These are phyloP conservation scores for Hemicentrotus pulcherrimus DNA, from an alignment of 35 echinoderm and acorn worm species.

Conservation along the genomic window DNA sequence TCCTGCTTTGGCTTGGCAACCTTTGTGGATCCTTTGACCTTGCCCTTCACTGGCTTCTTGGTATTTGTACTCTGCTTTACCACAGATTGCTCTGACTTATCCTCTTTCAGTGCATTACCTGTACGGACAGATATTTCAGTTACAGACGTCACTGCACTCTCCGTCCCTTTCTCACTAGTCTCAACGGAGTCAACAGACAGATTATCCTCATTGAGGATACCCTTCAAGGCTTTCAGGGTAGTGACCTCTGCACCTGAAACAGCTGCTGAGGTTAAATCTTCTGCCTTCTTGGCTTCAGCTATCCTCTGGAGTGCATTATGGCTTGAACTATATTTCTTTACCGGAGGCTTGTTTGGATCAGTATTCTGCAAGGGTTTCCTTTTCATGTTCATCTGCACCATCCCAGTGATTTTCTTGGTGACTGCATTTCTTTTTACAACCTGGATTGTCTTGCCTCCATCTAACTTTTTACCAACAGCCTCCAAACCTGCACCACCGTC, in stretches of 20 bases:
- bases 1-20: background rate
- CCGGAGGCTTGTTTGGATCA: background rate
- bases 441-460: background rate
- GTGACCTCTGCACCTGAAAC: background rate
- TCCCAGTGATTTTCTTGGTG: background rate
- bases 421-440: constrained; percentile 11
- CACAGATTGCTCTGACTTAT: background rate
- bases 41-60: background rate
- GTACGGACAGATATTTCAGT: background rate
- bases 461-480: background rate
- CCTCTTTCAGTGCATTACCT: background rate
- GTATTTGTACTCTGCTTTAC: background rate
- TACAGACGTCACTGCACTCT: background rate
- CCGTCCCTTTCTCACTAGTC: background rate
- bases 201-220: background rate
- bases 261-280: background rate
- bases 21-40: background rate
- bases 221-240: background rate
- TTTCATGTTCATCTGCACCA: background rate
- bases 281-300: background rate
- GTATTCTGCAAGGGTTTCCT: background rate
- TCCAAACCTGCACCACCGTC: background rate
- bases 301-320: background rate
- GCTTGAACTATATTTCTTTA: background rate
- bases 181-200: background rate